Percentiles rank a stretch among this genome's conserved stretches.
Evolutionary conservation across 2,113 vertebrate genomes (phyloP).

Genomic region (Australoheros scitulus): DNA sequence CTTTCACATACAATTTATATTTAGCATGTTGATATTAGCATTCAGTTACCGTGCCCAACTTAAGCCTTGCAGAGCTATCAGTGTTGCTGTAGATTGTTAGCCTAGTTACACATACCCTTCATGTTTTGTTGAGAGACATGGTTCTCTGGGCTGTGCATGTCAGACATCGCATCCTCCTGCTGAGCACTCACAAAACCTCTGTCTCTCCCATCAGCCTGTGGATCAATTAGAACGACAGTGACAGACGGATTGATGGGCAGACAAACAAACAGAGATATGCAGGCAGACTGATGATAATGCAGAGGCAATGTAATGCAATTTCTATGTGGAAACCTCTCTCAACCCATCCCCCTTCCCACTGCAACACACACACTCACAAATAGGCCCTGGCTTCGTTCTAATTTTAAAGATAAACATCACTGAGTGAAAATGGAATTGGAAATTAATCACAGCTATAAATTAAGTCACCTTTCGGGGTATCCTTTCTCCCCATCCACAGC

Average conservation of each 20-base stretch:
- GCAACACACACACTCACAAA: slow-evolving; percentile 45
- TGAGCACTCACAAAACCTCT: slow-evolving; percentile 25
- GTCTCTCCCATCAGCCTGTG: slow-evolving; percentile 45
- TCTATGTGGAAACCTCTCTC: neutral
- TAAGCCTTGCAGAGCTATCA: neutral
- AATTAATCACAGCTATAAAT: slow-evolving; percentile 80
- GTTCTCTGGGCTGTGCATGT: slow-evolving; percentile 37
- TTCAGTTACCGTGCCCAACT: neutral
- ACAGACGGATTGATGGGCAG: slow-evolving; percentile 61
- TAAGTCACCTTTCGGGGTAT: slow-evolving; percentile 65
- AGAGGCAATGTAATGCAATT: slow-evolving; percentile 49
- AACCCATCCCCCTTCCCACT: neutral
- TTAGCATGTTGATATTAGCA: neutral
- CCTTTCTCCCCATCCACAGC: slow-evolving; percentile 28
- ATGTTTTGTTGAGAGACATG: slow-evolving; percentile 12
- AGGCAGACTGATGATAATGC: slow-evolving; percentile 64
- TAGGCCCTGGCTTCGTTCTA: slow-evolving; percentile 51
- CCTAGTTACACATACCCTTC: neutral
- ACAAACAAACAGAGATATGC: slow-evolving; percentile 58
- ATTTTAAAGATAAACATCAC: slow-evolving; percentile 78
- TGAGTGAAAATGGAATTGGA: slow-evolving; percentile 73
- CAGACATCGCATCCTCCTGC: slow-evolving; percentile 29
- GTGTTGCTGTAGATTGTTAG: neutral
- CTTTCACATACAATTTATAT: neutral
- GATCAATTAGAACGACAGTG: slow-evolving; percentile 61